These are phyloP conservation scores for Triplophysa tibetana DNA, from an alignment of 2,113 vertebrate species.

Conservation along the genomic window DNA sequence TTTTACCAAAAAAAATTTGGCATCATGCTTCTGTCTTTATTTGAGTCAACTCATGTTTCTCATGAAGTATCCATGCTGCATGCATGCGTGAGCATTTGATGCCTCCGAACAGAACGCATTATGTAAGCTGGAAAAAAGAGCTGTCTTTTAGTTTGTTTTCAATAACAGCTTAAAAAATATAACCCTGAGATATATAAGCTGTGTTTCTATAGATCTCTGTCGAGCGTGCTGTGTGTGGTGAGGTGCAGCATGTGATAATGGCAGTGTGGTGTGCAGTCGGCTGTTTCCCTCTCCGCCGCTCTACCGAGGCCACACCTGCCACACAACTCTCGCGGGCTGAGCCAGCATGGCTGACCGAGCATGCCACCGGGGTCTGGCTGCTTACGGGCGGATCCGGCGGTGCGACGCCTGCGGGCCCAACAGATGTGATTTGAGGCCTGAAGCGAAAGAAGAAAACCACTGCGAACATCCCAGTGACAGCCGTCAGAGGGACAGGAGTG, in stretches of 20 bases:
- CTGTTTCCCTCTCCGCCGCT: constrained; percentile 53
- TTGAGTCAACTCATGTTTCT: too few species aligned
- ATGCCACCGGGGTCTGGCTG: constrained; percentile 59
- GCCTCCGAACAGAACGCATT: too few species aligned
- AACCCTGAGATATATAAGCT: constrained; percentile 22
- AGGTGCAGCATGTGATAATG: constrained; percentile 46
- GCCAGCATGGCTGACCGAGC: constrained; percentile 68
- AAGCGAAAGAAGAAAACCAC: constrained; percentile 37
- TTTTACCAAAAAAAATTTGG: too few species aligned
- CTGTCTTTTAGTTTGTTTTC: too few species aligned
- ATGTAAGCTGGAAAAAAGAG: too few species aligned
- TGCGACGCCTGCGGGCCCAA: constrained; percentile 30
- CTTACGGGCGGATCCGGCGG: not conserved
- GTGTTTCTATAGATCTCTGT: constrained; percentile 27
- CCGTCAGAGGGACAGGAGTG: too few species aligned
- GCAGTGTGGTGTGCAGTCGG: constrained; percentile 54
- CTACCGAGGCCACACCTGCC: constrained; percentile 71
- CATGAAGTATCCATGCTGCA: too few species aligned
- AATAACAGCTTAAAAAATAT: not conserved
- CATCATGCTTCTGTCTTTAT: too few species aligned
- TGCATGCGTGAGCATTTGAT: too few species aligned
- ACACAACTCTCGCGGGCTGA: constrained; percentile 63
- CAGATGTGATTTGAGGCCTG: constrained; percentile 44
- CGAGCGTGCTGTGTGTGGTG: constrained; percentile 7
- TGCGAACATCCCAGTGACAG: constrained; percentile 28